A percentile compares a stretch with the other conserved stretches of the same genome.
phyloP scores from a whole-genome alignment of 2,113 vertebrate species.

The Tragulus kanchil region DNA sequence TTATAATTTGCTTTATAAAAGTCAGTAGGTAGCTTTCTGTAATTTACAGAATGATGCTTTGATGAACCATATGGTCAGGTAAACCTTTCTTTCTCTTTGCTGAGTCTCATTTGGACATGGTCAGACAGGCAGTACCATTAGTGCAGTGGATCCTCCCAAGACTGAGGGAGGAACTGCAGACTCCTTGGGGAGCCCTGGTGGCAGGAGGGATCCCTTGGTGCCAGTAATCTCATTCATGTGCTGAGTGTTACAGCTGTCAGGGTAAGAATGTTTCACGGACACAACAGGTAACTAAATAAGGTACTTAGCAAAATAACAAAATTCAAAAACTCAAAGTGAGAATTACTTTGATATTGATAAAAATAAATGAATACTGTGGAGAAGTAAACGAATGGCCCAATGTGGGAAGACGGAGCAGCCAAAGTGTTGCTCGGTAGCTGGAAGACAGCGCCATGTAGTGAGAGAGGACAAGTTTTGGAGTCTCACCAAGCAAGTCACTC shows the following conservation, averaged over 20 bases:
- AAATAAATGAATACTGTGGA: neutral
- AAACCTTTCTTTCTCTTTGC: conserved; percentile 55
- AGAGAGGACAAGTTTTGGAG: neutral
- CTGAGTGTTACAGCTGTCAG: conserved; percentile 75
- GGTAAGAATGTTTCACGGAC: conserved; percentile 75
- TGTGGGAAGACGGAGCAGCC: neutral
- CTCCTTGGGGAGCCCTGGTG: conserved; percentile 69
- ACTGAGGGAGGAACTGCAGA: neutral
- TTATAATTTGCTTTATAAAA: conserved; percentile 70
- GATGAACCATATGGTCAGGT: conserved; percentile 25
- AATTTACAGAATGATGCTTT: conserved; percentile 62
- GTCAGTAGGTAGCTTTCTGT: conserved; percentile 65
- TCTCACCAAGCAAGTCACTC: neutral
- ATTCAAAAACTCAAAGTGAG: neutral
- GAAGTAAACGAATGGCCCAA: neutral
- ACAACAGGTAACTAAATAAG: conserved; percentile 51
- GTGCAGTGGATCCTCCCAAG: conserved; percentile 45
- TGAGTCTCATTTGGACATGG: conserved; percentile 69
- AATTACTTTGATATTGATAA: neutral
- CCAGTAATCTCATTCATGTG: conserved; percentile 74
- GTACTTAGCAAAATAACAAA: conserved; percentile 69
- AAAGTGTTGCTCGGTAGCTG: neutral
- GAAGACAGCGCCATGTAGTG: no score
- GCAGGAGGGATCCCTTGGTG: conserved; percentile 51
- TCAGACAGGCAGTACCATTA: conserved; percentile 13